Percentiles rank a stretch among this genome's conserved stretches.
Conservation (phyloP, 2,113 vertebrate genomes). For the Microtus pennsylvanicus region DNA sequence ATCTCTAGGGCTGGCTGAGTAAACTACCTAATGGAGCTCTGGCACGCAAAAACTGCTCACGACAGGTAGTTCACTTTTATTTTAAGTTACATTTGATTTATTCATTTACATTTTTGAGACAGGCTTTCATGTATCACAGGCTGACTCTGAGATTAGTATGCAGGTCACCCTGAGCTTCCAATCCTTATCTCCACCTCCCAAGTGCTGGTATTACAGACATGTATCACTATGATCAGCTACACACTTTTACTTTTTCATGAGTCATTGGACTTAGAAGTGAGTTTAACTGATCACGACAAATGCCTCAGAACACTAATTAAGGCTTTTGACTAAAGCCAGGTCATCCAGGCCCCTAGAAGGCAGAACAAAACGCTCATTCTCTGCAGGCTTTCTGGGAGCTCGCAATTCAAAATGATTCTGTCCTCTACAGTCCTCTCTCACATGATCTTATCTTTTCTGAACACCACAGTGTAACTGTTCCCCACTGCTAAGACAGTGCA, state of each 20-base stretch:
- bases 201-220: neutral
- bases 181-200: neutral
- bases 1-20: neutral
- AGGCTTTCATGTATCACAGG: neutral
- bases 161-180: neutral
- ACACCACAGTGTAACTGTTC: neutral
- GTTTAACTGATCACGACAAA: neutral
- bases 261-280: conserved; percentile 6
- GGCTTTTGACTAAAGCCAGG: neutral
- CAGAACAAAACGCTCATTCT: neutral
- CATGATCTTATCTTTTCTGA: conserved; percentile 11
- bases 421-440: neutral
- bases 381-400: conserved; percentile 15
- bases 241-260: conserved; percentile 30
- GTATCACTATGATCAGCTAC: too few species aligned
- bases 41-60: neutral
- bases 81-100: neutral
- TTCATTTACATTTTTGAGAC: neutral
- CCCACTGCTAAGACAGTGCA: neutral
- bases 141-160: neutral
- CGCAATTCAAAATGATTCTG: conserved; percentile 12
- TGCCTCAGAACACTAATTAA: neutral
- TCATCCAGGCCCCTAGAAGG: neutral
- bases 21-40: neutral
- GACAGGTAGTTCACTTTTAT: neutral